Percentiles rank a stretch among this genome's conserved stretches.
phyloP scores from a whole-genome alignment of 2,113 vertebrate genomes.

The Miniopterus natalensis region DNA sequence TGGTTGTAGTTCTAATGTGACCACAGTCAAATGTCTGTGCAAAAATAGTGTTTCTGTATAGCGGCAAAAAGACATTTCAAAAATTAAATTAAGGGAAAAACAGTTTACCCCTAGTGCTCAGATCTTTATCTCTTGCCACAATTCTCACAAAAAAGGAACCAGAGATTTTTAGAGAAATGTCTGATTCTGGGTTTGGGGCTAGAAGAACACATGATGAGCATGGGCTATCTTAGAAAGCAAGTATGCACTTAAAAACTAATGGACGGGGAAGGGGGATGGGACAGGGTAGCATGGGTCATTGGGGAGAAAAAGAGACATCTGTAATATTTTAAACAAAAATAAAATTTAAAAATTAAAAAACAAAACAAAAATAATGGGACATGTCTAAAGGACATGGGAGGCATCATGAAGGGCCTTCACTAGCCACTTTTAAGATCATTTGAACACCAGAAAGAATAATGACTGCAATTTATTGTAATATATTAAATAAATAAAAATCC shows the following conservation, averaged over 20 bases:
- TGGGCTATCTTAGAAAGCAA: slow-evolving; percentile 34
- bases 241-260: slow-evolving; percentile 17
- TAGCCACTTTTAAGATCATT: background rate
- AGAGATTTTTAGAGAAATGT: slow-evolving; percentile 5
- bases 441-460: slow-evolving; percentile 6
- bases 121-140: background rate
- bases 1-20: slow-evolving; percentile 22
- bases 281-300: no score
- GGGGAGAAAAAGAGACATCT: no score
- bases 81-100: slow-evolving; percentile 53
- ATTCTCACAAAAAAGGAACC: background rate
- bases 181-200: background rate
- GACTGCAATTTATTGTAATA: slow-evolving; percentile 14
- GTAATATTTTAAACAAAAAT: no score
- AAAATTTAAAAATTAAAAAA: no score
- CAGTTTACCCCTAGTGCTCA: background rate
- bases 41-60: slow-evolving; percentile 11
- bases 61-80: slow-evolving; percentile 2
- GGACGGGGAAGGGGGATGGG: no score
- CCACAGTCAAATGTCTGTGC: background rate
- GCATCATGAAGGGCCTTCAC: background rate
- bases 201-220: background rate
- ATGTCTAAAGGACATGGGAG: background rate
- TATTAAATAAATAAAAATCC: background rate
- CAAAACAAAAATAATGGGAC: background rate